A percentile compares a stretch with the other conserved stretches of the same genome.
phyloP scores from a whole-genome alignment of 2,797 vertebrate genomes.

The Anabacerthia variegaticeps region DNA sequence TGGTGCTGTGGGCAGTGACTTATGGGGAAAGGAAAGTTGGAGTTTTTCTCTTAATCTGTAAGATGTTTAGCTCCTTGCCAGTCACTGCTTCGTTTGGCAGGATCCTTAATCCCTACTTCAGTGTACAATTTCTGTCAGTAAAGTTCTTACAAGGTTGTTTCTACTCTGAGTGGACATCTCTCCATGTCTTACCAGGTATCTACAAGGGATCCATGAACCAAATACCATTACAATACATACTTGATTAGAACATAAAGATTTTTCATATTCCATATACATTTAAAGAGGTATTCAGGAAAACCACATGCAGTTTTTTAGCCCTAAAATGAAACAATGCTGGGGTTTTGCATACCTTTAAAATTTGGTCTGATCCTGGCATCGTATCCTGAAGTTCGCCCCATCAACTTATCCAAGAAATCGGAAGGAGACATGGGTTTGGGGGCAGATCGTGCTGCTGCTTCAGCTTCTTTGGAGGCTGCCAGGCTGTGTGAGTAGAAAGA shows the following conservation, averaged over 20 bases:
- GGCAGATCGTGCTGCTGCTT: slow-evolving; percentile 89
- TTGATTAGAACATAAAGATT: background rate
- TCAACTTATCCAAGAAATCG: slow-evolving; percentile 97
- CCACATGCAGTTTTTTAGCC: background rate
- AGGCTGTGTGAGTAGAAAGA: slow-evolving; percentile 82
- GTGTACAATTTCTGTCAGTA: background rate
- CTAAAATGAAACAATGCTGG: background rate
- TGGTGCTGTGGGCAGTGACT: background rate
- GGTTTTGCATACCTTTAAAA: slow-evolving; percentile 90
- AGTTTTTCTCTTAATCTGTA: background rate
- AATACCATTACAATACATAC: background rate
- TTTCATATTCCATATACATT: background rate
- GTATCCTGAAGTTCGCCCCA: slow-evolving; percentile 97
- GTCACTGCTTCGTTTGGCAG: background rate
- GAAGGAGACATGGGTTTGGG: slow-evolving; percentile 95
- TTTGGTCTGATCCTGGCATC: slow-evolving; percentile 98
- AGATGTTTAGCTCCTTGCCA: background rate
- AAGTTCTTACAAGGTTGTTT: background rate
- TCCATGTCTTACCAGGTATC: background rate
- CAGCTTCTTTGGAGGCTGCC: slow-evolving; percentile 93
- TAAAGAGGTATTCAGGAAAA: background rate
- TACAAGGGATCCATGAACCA: background rate
- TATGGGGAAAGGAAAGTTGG: background rate
- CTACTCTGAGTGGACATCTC: background rate
- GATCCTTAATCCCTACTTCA: rapidly evolving